Percentiles rank a stretch among this genome's conserved stretches.
Evolutionary conservation across 2,113 vertebrate species (phyloP).

Genomic region (Casuarius casuarius): DNA sequence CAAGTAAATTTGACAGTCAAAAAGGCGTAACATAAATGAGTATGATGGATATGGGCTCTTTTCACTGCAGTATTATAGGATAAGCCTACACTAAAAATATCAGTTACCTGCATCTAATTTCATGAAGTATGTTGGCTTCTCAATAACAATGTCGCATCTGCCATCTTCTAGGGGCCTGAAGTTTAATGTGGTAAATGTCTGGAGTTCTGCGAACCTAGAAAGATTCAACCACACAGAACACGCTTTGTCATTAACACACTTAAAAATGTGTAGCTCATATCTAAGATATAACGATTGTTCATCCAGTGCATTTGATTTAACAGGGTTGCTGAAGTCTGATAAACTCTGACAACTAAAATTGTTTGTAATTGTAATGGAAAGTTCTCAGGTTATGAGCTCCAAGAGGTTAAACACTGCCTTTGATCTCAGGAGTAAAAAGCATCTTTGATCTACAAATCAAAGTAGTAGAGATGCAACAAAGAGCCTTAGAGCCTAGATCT

Average conservation of each 20-base stretch:
- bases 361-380: constrained; percentile 53
- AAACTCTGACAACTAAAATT: constrained; percentile 45
- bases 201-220: constrained; percentile 94
- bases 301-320: background rate
- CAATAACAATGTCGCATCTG: constrained; percentile 89
- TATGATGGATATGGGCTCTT: background rate
- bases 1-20: background rate
- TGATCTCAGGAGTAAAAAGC: constrained; percentile 54
- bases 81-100: background rate
- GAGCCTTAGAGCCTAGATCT: background rate
- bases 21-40: background rate
- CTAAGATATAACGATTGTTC: background rate
- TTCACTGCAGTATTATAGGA: background rate
- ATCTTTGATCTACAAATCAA: constrained; percentile 73
- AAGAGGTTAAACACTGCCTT: constrained; percentile 68
- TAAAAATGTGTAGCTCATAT: background rate
- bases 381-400: constrained; percentile 45
- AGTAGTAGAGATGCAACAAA: background rate
- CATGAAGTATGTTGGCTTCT: constrained; percentile 95
- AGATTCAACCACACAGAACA: constrained; percentile 1
- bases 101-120: constrained; percentile 94
- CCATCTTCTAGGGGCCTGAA: constrained; percentile 83
- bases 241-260: constrained; percentile 14
- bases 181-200: constrained; percentile 84
- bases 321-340: constrained; percentile 3